phyloP scores from a whole-genome alignment of 1,140 invertebrate species.

The Cotesia glomerata region DNA sequence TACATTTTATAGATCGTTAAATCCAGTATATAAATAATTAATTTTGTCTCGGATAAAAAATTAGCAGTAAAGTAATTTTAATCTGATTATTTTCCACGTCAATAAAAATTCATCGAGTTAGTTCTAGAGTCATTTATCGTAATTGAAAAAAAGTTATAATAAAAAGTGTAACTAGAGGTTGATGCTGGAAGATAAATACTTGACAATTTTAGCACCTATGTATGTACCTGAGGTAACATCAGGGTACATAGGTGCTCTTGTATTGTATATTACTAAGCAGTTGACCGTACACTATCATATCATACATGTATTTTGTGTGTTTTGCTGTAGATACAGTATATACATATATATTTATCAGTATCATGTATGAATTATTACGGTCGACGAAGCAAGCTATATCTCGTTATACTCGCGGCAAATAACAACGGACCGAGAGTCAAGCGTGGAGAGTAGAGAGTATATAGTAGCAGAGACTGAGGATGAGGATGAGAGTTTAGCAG shows the following conservation, averaged over 20 bases:
- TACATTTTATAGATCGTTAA: too few relatives aligned
- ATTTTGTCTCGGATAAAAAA: too few relatives aligned
- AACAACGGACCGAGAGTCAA: conserved; percentile 27
- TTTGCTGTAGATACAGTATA: not conserved
- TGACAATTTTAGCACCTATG: not conserved
- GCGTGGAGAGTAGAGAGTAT: not conserved
- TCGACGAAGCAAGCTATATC: conserved; percentile 27
- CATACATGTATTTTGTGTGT: too few relatives aligned
- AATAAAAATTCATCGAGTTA: too few relatives aligned
- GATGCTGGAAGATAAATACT: not conserved
- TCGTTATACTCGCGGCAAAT: conserved; percentile 26
- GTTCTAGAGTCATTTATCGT: not conserved
- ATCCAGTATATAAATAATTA: too few relatives aligned
- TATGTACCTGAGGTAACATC: not conserved
- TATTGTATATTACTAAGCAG: not conserved
- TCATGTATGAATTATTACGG: conserved; percentile 30
- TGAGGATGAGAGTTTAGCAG: too few relatives aligned
- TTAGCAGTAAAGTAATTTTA: too few relatives aligned
- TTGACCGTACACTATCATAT: too few relatives aligned
- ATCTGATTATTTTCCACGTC: too few relatives aligned
- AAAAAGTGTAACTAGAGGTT: not conserved
- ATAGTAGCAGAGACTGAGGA: not conserved
- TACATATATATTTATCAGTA: not conserved
- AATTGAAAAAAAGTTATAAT: not conserved
- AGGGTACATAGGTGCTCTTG: not conserved